phyloP scores from a whole-genome alignment of 2,888 invertebrate species.

The Andrena haemorrhoa region DNA sequence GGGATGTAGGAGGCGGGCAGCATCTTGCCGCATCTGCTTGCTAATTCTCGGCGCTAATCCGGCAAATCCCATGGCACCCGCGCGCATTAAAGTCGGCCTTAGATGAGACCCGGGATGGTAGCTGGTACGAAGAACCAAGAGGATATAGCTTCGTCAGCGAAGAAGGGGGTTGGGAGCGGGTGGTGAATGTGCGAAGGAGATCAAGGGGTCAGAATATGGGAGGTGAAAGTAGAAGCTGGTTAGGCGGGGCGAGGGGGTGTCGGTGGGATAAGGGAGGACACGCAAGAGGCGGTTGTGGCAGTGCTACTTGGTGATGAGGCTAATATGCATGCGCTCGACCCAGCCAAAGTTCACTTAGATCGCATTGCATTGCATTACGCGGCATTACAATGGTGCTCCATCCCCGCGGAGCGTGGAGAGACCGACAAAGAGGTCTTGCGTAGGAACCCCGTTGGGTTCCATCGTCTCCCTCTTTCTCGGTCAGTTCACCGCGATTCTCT shows the following conservation, averaged over 20 bases:
- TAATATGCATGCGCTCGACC: constrained; percentile 78
- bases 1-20: constrained; percentile 68
- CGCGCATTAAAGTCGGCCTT: constrained; percentile 78
- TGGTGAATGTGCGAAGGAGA: constrained; percentile 25
- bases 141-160: constrained; percentile 42
- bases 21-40: constrained; percentile 76
- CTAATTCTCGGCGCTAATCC: constrained; percentile 81
- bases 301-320: constrained; percentile 73
- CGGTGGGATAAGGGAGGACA: constrained; percentile 34
- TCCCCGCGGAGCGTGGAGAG: constrained; percentile 20
- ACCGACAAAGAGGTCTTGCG: constrained; percentile 29
- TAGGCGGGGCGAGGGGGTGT: neutral
- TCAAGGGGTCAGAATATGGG: constrained; percentile 29
- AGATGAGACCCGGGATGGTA: constrained; percentile 61
- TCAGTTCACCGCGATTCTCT: constrained; percentile 46
- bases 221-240: neutral
- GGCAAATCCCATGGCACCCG: constrained; percentile 79
- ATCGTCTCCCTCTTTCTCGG: constrained; percentile 28
- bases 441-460: constrained; percentile 35
- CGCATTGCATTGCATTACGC: constrained; percentile 75
- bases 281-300: constrained; percentile 63
- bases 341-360: constrained; percentile 77
- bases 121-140: constrained; percentile 52
- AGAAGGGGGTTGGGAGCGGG: neutral
- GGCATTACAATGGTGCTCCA: constrained; percentile 73